These are phyloP conservation scores for Solea solea DNA, from an alignment of 2,113 vertebrate species.

Conservation along the genomic window DNA sequence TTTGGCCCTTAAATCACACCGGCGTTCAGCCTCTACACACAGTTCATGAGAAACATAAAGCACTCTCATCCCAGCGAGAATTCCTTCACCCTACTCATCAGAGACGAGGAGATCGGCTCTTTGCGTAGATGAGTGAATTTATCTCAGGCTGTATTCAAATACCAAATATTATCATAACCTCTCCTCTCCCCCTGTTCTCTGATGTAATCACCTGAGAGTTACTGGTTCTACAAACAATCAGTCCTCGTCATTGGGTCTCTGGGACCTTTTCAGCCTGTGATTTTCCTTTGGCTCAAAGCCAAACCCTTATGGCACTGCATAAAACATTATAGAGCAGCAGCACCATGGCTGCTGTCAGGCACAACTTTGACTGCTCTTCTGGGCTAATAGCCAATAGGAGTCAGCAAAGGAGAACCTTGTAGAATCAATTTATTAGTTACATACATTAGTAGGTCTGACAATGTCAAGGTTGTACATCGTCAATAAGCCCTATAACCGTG, in stretches of 20 bases:
- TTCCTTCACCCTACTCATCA: slow-evolving; percentile 11
- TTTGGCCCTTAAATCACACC: slow-evolving; percentile 25
- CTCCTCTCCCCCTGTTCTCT: not conserved
- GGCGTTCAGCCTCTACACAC: slow-evolving; percentile 7
- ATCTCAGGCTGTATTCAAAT: slow-evolving; percentile 28
- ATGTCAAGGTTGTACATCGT: slow-evolving; percentile 57
- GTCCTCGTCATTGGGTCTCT: slow-evolving; percentile 32
- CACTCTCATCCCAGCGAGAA: not conserved
- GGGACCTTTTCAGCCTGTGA: slow-evolving; percentile 23
- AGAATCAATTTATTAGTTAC: slow-evolving; percentile 61
- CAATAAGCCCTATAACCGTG: slow-evolving; percentile 21
- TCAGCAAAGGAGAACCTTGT: slow-evolving; percentile 48
- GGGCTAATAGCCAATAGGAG: slow-evolving; percentile 49
- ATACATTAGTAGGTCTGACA: slow-evolving; percentile 39
- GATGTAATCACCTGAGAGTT: slow-evolving; percentile 19
- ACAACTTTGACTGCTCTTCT: slow-evolving; percentile 36
- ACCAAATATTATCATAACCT: slow-evolving; percentile 15
- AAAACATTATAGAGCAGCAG: slow-evolving; percentile 57
- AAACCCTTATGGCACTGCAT: slow-evolving; percentile 56
- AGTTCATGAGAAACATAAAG: slow-evolving; percentile 14
- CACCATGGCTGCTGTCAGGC: slow-evolving; percentile 49
- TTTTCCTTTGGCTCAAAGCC: slow-evolving; percentile 46
- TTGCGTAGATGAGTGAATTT: slow-evolving; percentile 3
- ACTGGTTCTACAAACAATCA: slow-evolving; percentile 37
- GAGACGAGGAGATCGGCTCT: slow-evolving; percentile 3